Evolutionary conservation across 1,140 invertebrate species (phyloP).

Genomic region (Musca domestica): DNA sequence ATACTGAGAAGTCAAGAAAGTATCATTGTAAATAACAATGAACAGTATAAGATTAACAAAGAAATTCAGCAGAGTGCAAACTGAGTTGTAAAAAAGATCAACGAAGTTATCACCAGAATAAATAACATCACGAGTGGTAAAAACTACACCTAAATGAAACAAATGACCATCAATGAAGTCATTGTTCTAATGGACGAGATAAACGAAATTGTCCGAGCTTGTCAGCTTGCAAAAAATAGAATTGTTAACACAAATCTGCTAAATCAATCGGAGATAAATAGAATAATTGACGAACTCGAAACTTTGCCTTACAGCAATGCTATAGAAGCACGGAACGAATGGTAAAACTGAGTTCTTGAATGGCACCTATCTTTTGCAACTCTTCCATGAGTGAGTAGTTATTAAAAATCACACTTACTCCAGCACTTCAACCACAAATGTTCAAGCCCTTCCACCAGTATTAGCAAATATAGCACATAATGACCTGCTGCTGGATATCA

Average conservation of each 20-base stretch:
- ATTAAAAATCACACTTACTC: neutral
- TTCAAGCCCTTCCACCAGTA: neutral
- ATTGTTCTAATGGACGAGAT: slow-evolving; percentile 1
- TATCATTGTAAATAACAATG: neutral
- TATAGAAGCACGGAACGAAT: neutral
- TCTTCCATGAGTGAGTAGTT: neutral
- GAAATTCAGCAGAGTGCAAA: neutral
- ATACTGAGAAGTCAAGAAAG: neutral
- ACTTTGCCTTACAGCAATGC: neutral
- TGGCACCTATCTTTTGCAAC: no score
- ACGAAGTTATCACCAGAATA: neutral
- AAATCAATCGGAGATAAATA: neutral
- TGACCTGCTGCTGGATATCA: neutral
- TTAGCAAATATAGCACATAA: neutral
- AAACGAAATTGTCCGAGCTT: slow-evolving; percentile 11
- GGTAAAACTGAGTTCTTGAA: neutral
- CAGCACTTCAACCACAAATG: neutral
- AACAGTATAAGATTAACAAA: neutral
- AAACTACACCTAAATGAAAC: neutral
- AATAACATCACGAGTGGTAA: neutral
- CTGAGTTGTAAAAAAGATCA: neutral
- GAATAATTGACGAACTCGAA: neutral
- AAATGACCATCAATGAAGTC: neutral
- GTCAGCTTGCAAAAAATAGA: slow-evolving; percentile 2
- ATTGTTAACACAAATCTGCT: slow-evolving; percentile 12